phyloP scores from a whole-genome alignment of 2,888 invertebrate genomes.

The Andricus quercusramuli region DNA sequence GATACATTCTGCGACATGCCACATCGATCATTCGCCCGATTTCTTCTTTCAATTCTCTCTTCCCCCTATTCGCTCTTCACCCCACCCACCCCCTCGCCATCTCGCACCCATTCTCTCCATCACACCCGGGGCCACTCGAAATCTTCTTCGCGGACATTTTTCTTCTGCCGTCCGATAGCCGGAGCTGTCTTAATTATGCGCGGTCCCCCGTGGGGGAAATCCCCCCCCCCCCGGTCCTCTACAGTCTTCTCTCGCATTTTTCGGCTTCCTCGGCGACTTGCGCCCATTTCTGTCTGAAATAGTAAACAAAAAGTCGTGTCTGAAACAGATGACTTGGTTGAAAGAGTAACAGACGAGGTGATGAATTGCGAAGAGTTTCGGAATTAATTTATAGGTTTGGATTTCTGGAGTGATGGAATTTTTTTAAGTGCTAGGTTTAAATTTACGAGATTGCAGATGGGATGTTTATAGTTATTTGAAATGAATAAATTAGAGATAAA shows the following conservation, averaged over 20 bases:
- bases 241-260: not conserved
- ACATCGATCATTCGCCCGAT: conserved; percentile 63
- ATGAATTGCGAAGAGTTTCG: conserved; percentile 3
- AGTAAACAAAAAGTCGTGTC: conserved; percentile 4
- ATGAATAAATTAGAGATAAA: not conserved
- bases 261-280: not conserved
- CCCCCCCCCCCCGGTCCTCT: not conserved
- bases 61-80: not conserved
- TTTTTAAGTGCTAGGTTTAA: not conserved
- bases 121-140: conserved; percentile 5
- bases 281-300: conserved; percentile 8
- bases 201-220: not conserved
- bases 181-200: conserved; percentile 25
- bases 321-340: conserved; percentile 24
- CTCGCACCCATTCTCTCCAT: conserved; percentile 34
- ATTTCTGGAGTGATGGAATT: not conserved
- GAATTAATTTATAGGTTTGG: conserved; percentile 21
- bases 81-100: conserved; percentile 31
- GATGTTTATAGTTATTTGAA: not conserved
- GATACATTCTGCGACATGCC: conserved; percentile 57
- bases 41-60: conserved; percentile 48
- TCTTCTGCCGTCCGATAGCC: not conserved
- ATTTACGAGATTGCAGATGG: not conserved
- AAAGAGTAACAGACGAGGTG: conserved; percentile 14
- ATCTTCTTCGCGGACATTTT: conserved; percentile 39